Conservation (phyloP, 2,888 invertebrate genomes). For the Cryptocephalus moraei region DNA sequence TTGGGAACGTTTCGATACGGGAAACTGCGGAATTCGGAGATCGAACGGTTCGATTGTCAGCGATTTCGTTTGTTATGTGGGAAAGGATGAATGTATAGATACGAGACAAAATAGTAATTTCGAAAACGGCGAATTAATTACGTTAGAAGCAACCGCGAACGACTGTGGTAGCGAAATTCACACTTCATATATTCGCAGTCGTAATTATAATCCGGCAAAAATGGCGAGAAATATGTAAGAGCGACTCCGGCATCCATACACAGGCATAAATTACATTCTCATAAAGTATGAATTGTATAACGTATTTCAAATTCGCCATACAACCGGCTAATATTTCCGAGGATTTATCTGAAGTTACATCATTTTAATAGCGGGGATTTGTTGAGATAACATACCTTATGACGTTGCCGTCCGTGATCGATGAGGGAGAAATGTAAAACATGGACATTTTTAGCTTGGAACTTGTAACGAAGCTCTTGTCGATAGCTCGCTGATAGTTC, state of each 20-base stretch:
- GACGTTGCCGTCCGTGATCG: conserved; percentile 16
- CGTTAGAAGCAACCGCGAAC: no score
- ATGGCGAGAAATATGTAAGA: conserved; percentile 2
- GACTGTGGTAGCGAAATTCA: no score
- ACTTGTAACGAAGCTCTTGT: conserved; percentile 13
- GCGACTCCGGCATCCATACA: conserved; percentile 3
- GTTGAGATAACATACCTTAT: conserved; percentile 18
- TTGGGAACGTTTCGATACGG: no score
- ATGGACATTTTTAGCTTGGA: conserved; percentile 16
- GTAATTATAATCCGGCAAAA: conserved; percentile 1
- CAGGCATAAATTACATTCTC: conserved; percentile 16
- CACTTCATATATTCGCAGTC: background rate
- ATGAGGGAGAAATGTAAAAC: conserved; percentile 18
- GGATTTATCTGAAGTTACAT: conserved; percentile 22
- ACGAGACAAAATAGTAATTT: no score
- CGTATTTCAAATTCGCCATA: conserved; percentile 19
- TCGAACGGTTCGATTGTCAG: no score
- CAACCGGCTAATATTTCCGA: conserved; percentile 20
- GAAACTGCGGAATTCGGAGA: no score
- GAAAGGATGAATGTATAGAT: no score
- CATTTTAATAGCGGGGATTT: conserved; percentile 22
- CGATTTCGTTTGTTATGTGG: no score
- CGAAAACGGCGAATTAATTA: no score
- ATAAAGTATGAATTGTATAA: conserved; percentile 17
- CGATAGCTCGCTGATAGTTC: conserved; percentile 18